Base-by-base conservation (phyloP, 2,888 invertebrate genomes). In the Sinelater perroti region DNA sequence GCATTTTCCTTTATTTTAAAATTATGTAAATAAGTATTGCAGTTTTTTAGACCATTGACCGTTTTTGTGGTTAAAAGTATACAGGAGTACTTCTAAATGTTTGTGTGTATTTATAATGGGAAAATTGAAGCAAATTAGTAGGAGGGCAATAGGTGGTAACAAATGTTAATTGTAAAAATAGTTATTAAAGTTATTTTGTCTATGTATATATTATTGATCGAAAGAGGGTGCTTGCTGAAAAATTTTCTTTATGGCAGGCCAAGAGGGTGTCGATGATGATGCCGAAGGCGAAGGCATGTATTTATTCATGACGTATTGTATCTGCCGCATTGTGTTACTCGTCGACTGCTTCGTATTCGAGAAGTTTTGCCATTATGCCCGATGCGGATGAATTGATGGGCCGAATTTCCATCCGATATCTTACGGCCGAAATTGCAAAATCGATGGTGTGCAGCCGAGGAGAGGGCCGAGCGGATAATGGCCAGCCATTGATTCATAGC, bases 381-480 rank as follows among this genome's bases (percentile, higher is more conserved):
- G 7, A 38, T 17, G 28, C 20, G 40, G 14, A 45, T 53, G 46
- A 51, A 56, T 56, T 56, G 57, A 57, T 46, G 45, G 40, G 31
- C 33, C 13, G 38, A 52, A 42, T 47, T 46, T 55, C 40, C 33
- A 36, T 20, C 21, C 45, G 46, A 59, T 58, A 60, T 56, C 60
- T 56, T 30, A 47, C 24, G 46, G 45, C 30, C 40, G 59, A 50
- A 60, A 57, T 60, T 62, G 57, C 54, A 58, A 55, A 57, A 60
- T 62, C 60, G 57, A 60, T 60, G 58, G 53, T 51, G 54, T 60
- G 56, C 60, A 60, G 46, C 53, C 52, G 20, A 31, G 52, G 51
- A 47, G 46, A 50, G 45, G 28, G 51, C 16, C 42, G 53, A 40
- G 30, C 38, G 47, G 46, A 56, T 60, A 60, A 56, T 60, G 45